Evolutionary conservation across 2,797 vertebrate species (phyloP).

Genomic region (Bovichtus variegatus): DNA sequence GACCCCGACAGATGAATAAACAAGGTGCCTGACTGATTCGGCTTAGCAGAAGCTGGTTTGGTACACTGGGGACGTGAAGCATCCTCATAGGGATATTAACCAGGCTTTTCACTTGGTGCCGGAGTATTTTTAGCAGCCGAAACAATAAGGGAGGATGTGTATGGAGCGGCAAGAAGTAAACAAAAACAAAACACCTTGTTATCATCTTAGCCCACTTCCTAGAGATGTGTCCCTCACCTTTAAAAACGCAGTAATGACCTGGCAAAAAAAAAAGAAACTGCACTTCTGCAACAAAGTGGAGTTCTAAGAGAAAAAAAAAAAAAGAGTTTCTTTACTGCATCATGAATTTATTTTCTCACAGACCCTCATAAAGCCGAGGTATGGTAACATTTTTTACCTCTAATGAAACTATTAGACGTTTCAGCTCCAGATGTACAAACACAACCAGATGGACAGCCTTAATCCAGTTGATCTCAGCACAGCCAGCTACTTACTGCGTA

Average conservation of each 20-base stretch:
- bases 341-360: constrained; percentile 11
- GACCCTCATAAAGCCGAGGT: neutral
- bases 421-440: constrained; percentile 37
- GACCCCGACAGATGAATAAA: constrained; percentile 41
- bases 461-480: constrained; percentile 26
- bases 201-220: constrained; percentile 3
- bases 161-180: constrained; percentile 8
- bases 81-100: constrained; percentile 22
- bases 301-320: neutral
- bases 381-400: neutral
- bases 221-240: neutral
- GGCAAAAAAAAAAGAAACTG: neutral
- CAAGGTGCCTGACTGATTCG: constrained; percentile 30
- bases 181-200: neutral
- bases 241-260: neutral
- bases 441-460: constrained; percentile 35
- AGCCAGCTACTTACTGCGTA: constrained; percentile 11
- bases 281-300: neutral
- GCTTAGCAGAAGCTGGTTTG: constrained; percentile 28
- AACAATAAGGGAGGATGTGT: constrained; percentile 6
- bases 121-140: constrained; percentile 35
- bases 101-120: constrained; percentile 30
- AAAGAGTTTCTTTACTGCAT: neutral
- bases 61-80: neutral
- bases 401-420: constrained; percentile 19